phyloP scores from a whole-genome alignment of 64 coral and sea anemone species.

The Pocillopora verrucosa region DNA sequence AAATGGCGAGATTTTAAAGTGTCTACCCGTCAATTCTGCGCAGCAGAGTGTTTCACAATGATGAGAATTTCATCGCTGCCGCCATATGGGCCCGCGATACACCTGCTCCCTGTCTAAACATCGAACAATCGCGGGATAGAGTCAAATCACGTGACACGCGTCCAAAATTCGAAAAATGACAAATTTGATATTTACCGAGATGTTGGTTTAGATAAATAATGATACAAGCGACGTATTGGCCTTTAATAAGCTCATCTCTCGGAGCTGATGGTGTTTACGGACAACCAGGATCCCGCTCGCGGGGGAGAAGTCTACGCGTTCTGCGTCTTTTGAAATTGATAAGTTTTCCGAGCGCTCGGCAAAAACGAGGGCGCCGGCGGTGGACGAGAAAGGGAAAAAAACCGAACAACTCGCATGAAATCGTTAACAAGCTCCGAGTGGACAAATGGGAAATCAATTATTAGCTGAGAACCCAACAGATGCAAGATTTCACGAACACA shows the following conservation, averaged over 20 bases:
- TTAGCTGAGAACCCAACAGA: slow-evolving; percentile 65
- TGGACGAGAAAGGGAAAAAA: not conserved
- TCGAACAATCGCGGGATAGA: slow-evolving; percentile 63
- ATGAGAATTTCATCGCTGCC: slow-evolving; percentile 54
- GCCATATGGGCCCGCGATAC: slow-evolving; percentile 74
- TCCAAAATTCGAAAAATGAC: slow-evolving; percentile 86
- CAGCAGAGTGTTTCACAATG: slow-evolving; percentile 65
- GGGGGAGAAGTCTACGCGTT: not conserved
- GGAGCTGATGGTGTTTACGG: slow-evolving; percentile 32
- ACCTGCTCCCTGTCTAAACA: slow-evolving; percentile 87
- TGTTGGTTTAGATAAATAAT: slow-evolving; percentile 80
- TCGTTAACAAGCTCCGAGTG: slow-evolving; percentile 51
- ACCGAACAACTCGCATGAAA: slow-evolving; percentile 39
- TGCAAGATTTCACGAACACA: slow-evolving; percentile 53
- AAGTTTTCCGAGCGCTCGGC: not conserved
- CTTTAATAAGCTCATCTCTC: slow-evolving; percentile 80
- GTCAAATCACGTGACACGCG: slow-evolving; percentile 70
- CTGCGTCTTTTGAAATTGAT: slow-evolving; percentile 3
- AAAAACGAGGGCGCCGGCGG: slow-evolving; percentile 13
- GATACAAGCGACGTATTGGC: slow-evolving; percentile 78
- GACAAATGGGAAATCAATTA: slow-evolving; percentile 84
- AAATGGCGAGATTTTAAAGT: slow-evolving; percentile 39
- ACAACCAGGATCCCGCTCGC: slow-evolving; percentile 24
- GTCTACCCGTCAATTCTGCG: slow-evolving; percentile 31
- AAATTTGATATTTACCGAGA: slow-evolving; percentile 89